Percentiles rank a stretch among this genome's conserved stretches.
Evolutionary conservation across 2,888 invertebrate genomes (phyloP).

Genomic region (Spodoptera exigua): DNA sequence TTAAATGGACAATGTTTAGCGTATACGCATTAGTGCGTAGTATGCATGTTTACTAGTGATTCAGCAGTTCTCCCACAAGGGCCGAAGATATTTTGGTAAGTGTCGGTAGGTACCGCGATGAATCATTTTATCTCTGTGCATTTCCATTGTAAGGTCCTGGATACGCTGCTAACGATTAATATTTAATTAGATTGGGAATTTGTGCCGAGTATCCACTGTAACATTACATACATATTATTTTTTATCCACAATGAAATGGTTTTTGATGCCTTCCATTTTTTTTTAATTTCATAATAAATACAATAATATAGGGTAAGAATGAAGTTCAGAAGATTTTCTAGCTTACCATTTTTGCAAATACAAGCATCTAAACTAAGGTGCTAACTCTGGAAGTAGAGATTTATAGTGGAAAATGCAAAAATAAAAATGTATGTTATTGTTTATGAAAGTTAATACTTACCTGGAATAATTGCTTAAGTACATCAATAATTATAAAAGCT

Average conservation of each 20-base stretch:
- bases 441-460: conserved; percentile 12
- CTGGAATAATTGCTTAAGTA: too few relatives aligned
- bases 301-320: conserved; percentile 19
- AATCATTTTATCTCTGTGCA: conserved; percentile 73
- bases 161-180: conserved; percentile 29
- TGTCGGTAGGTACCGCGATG: conserved; percentile 76
- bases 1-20: conserved; percentile 75
- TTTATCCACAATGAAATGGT: conserved; percentile 10
- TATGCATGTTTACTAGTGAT: conserved; percentile 72
- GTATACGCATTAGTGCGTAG: conserved; percentile 75
- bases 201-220: neutral
- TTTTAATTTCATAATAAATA: neutral
- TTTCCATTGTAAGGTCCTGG: conserved; percentile 55
- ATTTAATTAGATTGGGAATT: conserved; percentile 19
- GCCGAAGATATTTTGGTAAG: conserved; percentile 81
- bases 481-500: too few relatives aligned
- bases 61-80: conserved; percentile 68
- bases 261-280: conserved; percentile 19
- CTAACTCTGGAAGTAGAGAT: neutral
- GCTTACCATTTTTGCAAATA: neutral
- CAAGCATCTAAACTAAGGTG: neutral
- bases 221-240: neutral
- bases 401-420: neutral
- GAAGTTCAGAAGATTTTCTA: neutral
- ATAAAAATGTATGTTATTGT: conserved; percentile 37